Evolutionary conservation across 2,797 vertebrate genomes (phyloP).

Genomic region (Gambelia wislizenii): DNA sequence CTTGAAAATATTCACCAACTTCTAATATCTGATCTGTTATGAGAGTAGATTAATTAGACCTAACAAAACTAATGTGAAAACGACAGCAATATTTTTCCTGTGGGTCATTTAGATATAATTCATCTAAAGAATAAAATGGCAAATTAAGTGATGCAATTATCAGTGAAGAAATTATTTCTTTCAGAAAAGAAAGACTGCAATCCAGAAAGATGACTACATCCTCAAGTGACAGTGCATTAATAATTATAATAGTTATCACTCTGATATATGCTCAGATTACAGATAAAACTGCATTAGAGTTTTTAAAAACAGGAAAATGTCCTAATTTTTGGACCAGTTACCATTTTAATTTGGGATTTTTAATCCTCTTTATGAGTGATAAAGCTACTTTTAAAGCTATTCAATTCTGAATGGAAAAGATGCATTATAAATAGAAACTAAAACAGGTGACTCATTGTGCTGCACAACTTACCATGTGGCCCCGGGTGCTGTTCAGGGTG

Average conservation of each 20-base stretch:
- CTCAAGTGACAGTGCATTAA: constrained; percentile 65
- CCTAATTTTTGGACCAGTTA: constrained; percentile 36
- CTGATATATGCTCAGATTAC: constrained; percentile 64
- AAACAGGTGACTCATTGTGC: no score
- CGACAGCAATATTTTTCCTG: constrained; percentile 67
- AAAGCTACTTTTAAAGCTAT: constrained; percentile 51
- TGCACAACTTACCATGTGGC: no score
- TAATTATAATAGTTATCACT: constrained; percentile 71
- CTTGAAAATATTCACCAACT: constrained; percentile 43
- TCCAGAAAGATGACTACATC: constrained; percentile 56
- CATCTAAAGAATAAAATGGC: constrained; percentile 68
- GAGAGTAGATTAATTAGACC: constrained; percentile 67
- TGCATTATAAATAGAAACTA: background rate
- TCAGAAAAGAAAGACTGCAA: constrained; percentile 61
- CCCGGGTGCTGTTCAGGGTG: no score
- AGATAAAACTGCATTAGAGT: constrained; percentile 45
- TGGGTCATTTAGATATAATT: constrained; percentile 63
- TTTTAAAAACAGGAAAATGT: constrained; percentile 33
- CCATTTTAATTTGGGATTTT: constrained; percentile 43
- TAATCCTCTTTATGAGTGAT: constrained; percentile 32
- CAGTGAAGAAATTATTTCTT: constrained; percentile 57
- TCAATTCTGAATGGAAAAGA: constrained; percentile 39
- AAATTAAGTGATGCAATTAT: constrained; percentile 68
- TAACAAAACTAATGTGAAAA: constrained; percentile 68
- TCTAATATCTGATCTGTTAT: constrained; percentile 59